Evolutionary conservation across 1,140 invertebrate genomes (phyloP).

Genomic region (Dreissena polymorpha): DNA sequence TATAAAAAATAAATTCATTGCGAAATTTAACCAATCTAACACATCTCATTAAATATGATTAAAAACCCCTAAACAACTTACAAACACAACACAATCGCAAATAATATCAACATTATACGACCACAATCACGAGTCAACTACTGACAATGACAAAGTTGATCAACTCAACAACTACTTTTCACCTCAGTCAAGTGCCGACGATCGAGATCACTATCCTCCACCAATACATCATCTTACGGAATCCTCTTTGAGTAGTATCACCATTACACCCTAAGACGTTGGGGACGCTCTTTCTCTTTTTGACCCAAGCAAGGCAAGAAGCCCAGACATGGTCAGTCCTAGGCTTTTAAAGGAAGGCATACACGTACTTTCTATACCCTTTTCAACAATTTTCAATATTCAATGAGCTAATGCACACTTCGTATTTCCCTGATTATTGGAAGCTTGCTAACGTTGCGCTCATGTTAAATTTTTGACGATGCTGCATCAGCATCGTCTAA

Average conservation of each 20-base stretch:
- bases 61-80: background rate
- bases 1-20: slow-evolving; percentile 10
- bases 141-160: slow-evolving; percentile 9
- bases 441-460: slow-evolving; percentile 16
- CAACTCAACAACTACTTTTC: slow-evolving; percentile 5
- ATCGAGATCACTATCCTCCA: background rate
- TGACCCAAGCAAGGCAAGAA: background rate
- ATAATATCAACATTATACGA: slow-evolving; percentile 14
- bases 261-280: background rate
- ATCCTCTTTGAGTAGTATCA: slow-evolving; percentile 1
- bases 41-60: background rate
- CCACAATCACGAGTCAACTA: background rate
- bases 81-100: background rate
- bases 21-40: background rate
- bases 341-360: slow-evolving; percentile 14
- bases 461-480: too few species aligned
- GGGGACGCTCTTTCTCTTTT: slow-evolving; percentile 3
- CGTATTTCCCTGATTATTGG: slow-evolving; percentile 8
- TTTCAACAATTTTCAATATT: slow-evolving; percentile 8
- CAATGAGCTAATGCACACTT: slow-evolving; percentile 1
- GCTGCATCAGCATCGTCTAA: too few species aligned
- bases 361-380: background rate
- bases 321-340: slow-evolving; percentile 20
- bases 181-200: background rate
- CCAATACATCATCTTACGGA: background rate